Percentiles rank a stretch among this genome's conserved stretches.
Conservation (phyloP, 2,888 invertebrate species). For the Augochlorella aurata region DNA sequence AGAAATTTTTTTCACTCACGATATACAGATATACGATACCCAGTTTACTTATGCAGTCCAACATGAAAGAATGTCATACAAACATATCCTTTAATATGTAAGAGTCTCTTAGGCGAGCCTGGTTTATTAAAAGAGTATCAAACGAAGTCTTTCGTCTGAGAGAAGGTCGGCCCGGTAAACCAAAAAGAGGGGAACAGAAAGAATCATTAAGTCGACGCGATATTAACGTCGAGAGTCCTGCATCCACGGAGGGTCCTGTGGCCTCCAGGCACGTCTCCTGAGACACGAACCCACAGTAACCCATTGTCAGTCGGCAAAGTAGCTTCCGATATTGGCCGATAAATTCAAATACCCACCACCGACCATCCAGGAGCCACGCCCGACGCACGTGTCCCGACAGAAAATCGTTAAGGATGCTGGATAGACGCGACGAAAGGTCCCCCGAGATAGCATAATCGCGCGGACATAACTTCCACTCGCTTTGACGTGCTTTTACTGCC, state of each 20-base stretch:
- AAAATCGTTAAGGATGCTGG: slow-evolving; percentile 74
- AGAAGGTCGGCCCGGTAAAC: neutral
- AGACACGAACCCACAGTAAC: slow-evolving; percentile 60
- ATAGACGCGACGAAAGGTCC: slow-evolving; percentile 48
- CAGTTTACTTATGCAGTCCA: neutral
- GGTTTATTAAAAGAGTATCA: neutral
- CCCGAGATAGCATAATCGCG: slow-evolving; percentile 50
- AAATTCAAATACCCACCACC: slow-evolving; percentile 72
- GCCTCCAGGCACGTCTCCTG: slow-evolving; percentile 25
- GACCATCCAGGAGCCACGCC: slow-evolving; percentile 61
- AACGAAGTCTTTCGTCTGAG: neutral
- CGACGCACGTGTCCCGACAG: slow-evolving; percentile 70
- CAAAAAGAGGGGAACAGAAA: neutral
- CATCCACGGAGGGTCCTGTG: neutral
- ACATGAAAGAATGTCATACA: neutral
- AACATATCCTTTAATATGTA: neutral
- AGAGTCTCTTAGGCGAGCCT: neutral
- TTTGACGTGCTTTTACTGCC: slow-evolving; percentile 3
- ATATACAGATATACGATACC: no score
- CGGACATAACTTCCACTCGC: slow-evolving; percentile 1
- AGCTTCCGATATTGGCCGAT: slow-evolving; percentile 75
- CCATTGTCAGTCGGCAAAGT: slow-evolving; percentile 72
- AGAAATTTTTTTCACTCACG: no score
- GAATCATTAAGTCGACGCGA: slow-evolving; percentile 16
- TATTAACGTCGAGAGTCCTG: slow-evolving; percentile 38